These are phyloP conservation scores for Tolypeutes matacus DNA, from an alignment of 2,797 vertebrate genomes.

Conservation along the genomic window DNA sequence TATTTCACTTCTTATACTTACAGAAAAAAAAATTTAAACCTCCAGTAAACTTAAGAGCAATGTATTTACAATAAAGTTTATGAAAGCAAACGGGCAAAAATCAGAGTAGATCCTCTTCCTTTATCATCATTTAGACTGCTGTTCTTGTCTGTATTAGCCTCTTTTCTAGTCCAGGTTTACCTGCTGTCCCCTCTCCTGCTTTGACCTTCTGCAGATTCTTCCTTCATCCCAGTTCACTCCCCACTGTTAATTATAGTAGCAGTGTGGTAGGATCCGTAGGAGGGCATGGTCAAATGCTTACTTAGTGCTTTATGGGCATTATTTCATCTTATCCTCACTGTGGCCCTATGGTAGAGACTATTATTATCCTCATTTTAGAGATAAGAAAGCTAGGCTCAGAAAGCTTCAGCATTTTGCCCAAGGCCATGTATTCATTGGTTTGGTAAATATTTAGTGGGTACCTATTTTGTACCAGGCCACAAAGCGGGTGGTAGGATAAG, in stretches of 20 bases:
- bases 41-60: background rate
- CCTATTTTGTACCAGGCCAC: background rate
- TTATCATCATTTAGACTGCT: background rate
- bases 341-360: background rate
- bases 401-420: background rate
- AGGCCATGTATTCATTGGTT: background rate
- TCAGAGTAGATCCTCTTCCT: background rate
- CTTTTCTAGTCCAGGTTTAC: background rate
- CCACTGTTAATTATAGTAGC: background rate
- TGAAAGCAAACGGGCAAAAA: background rate
- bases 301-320: background rate
- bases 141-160: background rate
- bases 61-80: background rate
- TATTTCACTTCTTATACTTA: background rate
- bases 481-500: background rate
- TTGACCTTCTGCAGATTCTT: background rate
- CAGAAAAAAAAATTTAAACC: background rate
- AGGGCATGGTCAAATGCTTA: background rate
- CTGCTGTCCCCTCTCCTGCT: background rate
- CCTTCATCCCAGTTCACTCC: background rate
- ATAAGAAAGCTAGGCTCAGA: background rate
- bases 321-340: background rate
- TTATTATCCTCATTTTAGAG: constrained; percentile 6
- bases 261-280: background rate
- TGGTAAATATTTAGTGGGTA: background rate